Evolutionary conservation across 2,888 invertebrate species (phyloP), one percentile per base, ranked within the genome.

Genomic region (Euzetes globulus): DNA sequence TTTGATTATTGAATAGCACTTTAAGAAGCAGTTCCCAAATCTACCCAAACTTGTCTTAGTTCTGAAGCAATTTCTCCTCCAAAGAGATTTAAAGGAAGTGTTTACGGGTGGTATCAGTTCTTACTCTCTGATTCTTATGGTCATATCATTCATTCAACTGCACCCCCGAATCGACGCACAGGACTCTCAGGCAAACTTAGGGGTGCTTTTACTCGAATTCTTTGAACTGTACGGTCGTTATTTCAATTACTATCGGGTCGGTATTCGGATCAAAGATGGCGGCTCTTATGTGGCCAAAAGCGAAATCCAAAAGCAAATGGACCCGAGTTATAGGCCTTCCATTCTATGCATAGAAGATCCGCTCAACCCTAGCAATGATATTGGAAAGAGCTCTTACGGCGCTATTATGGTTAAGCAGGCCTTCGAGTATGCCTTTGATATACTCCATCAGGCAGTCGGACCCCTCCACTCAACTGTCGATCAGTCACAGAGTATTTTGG

Each of bases 61-160:
- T 77, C 87, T 99, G 80, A 99, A 99, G 86, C 98, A 99, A 87
- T 99, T 98, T 86, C 88, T 99, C 79, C 87, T 96, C 79, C 94
- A 98, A 86, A 88, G 98, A 81, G 95, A 97, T 86, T 88, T 99
- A 82, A 99, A 99, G 85, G 98, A 99, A 87, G 98, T 99, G 81
- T 99, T 97, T 86, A 97, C 96, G 78, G 97, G 99, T 78, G 99
- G 99, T 83, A 96, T 99, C 84, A 95, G 96, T 80, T 98, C 97
- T 77, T 99, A 99, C 86, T 94, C 96, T 82, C 88, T 99, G 80
- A 97, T 98, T 83, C 89, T 99, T 79, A 94, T 99, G 91, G 93
- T 94, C 83, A 94, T 98, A 84, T 95, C 94, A 86, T 99, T 98
- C 85, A 87, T 99, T 79, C 89, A 90, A 86, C 85, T 94, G 82